Conservation (phyloP, 2,113 vertebrate species). For the Neolamprologus cancellatus region DNA sequence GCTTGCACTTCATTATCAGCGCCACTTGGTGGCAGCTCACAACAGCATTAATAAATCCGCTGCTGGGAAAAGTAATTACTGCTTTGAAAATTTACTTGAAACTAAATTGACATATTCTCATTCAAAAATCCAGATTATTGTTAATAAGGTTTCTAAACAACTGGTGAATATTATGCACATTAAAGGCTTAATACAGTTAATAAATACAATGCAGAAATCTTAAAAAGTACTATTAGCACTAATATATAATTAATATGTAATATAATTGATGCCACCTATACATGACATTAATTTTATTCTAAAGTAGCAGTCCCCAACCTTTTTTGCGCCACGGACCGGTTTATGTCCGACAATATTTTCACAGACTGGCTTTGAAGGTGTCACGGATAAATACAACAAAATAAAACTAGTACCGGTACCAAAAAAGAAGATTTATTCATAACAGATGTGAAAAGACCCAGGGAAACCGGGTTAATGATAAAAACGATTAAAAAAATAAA, state of each 20-base stretch:
- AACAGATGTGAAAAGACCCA: background rate
- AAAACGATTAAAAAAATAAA: background rate
- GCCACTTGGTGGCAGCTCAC: conserved; percentile 60
- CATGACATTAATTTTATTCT: background rate
- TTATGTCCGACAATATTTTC: background rate
- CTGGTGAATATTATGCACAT: background rate
- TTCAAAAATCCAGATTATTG: background rate
- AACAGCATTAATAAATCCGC: background rate
- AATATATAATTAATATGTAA: background rate
- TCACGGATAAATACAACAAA: background rate
- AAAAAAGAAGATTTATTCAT: background rate
- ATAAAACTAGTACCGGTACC: background rate
- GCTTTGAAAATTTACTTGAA: background rate
- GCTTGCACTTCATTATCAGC: background rate
- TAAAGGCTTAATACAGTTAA: background rate
- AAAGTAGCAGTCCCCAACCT: background rate
- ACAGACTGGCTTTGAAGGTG: background rate
- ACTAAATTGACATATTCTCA: background rate
- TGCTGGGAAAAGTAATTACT: background rate
- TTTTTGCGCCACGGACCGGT: background rate
- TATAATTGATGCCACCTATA: background rate
- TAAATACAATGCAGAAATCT: background rate
- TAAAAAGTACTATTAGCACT: background rate
- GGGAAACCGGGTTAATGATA: background rate
- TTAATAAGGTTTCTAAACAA: background rate